These are phyloP conservation scores for Erythrocebus patas DNA, from an alignment of 2,113 vertebrate species.

Conservation along the genomic window DNA sequence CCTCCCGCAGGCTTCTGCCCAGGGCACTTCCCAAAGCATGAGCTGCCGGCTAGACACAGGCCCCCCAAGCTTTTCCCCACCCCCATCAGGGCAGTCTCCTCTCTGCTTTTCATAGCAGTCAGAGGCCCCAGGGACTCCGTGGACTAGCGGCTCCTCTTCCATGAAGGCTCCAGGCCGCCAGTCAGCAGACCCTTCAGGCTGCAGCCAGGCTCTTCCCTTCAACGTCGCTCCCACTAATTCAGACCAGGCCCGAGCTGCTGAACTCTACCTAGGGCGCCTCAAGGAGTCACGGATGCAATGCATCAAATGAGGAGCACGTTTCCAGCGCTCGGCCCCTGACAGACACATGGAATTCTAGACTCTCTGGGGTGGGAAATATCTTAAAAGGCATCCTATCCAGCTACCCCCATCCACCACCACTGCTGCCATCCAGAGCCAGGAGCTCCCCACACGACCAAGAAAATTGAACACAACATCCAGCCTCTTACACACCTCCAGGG, in stretches of 20 bases:
- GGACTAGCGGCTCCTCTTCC: neutral
- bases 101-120: neutral
- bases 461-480: neutral
- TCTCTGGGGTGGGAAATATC: neutral
- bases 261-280: neutral
- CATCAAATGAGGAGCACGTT: neutral
- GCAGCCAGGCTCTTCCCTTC: neutral
- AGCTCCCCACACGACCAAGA: rapidly evolving
- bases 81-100: neutral
- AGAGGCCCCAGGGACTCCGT: neutral
- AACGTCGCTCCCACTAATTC: constrained; percentile 22
- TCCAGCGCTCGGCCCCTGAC: neutral
- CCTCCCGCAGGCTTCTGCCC: rapidly evolving
- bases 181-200: neutral
- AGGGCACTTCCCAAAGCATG: neutral
- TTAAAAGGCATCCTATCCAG: neutral
- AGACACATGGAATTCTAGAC: constrained; percentile 23
- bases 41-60: too few relatives aligned
- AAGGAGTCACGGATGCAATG: neutral
- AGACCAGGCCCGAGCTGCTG: constrained; percentile 52
- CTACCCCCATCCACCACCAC: neutral
- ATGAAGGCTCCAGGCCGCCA: neutral
- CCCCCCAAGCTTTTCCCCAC: neutral
- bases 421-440: neutral
- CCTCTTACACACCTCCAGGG: neutral